phyloP scores from a whole-genome alignment of 2,113 vertebrate species.

The Dicerorhinus sumatrensis region DNA sequence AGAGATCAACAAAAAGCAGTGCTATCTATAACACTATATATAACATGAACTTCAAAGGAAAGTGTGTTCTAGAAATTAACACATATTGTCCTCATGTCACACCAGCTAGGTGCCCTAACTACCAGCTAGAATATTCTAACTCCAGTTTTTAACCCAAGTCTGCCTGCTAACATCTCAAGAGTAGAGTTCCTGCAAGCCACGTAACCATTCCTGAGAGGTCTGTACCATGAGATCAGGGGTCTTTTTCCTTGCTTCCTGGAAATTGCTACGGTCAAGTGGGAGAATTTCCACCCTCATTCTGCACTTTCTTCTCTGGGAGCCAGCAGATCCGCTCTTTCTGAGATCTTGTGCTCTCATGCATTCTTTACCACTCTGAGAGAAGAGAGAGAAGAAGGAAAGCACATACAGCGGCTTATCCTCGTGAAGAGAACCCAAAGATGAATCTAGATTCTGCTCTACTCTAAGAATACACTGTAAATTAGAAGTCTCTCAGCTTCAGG shows the following conservation, averaged over 20 bases:
- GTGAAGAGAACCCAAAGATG: background rate
- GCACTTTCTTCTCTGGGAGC: background rate
- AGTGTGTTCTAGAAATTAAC: background rate
- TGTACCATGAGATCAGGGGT: background rate
- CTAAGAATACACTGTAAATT: background rate
- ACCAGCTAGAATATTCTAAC: background rate
- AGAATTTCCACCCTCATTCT: background rate
- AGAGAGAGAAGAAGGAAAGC: background rate
- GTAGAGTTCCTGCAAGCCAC: background rate
- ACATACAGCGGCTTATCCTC: background rate
- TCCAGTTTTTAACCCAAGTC: background rate
- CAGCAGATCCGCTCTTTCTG: background rate
- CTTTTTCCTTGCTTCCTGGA: background rate
- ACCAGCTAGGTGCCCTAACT: background rate
- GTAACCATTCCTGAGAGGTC: background rate
- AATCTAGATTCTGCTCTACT: background rate
- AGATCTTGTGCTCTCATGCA: background rate
- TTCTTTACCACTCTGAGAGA: background rate
- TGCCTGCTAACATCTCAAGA: background rate
- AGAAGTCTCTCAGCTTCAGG: background rate
- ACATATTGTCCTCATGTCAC: background rate
- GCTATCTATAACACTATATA: background rate
- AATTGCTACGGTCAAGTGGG: background rate
- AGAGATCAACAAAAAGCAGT: background rate
- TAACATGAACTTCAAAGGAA: background rate